Evolutionary conservation across 37 sponge, comb jelly and placozoan genomes (phyloP).

Genomic region (Spongia lamella): DNA sequence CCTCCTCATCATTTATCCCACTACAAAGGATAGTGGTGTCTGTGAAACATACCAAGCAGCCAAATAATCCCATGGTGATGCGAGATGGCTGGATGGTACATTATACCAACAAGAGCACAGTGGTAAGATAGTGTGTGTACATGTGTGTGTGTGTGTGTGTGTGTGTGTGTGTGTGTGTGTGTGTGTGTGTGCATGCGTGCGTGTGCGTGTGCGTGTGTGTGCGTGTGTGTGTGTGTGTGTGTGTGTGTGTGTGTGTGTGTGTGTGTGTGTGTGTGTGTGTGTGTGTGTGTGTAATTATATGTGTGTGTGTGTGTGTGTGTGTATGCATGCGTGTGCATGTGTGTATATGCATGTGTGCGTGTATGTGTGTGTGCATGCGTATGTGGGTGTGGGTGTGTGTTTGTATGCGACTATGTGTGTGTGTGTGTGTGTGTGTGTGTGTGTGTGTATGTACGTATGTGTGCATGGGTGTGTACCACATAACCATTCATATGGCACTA

Average conservation of each 20-base stretch:
- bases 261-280: constrained; percentile 1
- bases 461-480: constrained; percentile 10
- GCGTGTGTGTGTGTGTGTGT: not conserved
- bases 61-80: constrained; percentile 51
- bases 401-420: not conserved
- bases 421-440: constrained; percentile 1
- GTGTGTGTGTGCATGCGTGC: not conserved
- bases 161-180: not conserved
- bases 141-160: constrained; percentile 12
- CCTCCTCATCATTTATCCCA: constrained; percentile 19
- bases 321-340: constrained; percentile 4
- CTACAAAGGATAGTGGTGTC: constrained; percentile 65
- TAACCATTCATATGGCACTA: too few relatives aligned
- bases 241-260: constrained; percentile 1
- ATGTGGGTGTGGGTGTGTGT: not conserved
- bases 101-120: constrained; percentile 74
- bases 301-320: too few relatives aligned
- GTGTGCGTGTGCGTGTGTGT: not conserved
- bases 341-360: too few relatives aligned
- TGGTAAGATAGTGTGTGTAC: constrained; percentile 51
- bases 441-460: not conserved
- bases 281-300: constrained; percentile 11
- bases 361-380: not conserved
- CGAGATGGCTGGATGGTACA: constrained; percentile 91
- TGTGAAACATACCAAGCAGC: constrained; percentile 59